Evolutionary conservation across 2,888 invertebrate genomes (phyloP), one percentile per base, ranked within the genome.

Genomic region (Pandemis heparana): DNA sequence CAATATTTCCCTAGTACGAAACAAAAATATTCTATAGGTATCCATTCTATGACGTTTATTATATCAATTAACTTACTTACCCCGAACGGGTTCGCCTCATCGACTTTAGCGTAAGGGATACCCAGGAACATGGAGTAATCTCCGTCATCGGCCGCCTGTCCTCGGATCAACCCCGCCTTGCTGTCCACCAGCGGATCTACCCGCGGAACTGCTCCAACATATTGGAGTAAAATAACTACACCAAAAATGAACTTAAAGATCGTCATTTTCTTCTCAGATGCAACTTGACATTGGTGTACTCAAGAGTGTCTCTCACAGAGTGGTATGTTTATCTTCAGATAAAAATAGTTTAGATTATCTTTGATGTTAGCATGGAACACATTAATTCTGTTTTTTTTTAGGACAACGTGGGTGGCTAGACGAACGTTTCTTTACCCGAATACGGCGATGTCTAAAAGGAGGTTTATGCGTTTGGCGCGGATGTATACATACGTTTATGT

Each of bases 101-200:
- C 77, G 1, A 81, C 80, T 43, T 68, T 69, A 9, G 80, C 82
- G 53, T 77, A 83, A 1, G 82, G 81, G 63, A 83, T 79, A 5
- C 82, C 82, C 74, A 81, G 76, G 61, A 81, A 83, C 73, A 80
- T 78, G 9, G 76, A 60, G 68, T 78, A 79, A 14, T 78, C 69
- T 4, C 78, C 78, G 62, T 78, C 75, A 6, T 43, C 61, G 0
- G 78, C 77, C 4, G n/a, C 51, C 9, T 71, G 32, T 6, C 79
- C 77, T 9, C 77, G 59, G 5, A 78, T 77, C 32, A 67, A 18
- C 5, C 78, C 79, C 14, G 71, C 75, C 9, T 60, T 72, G 7
- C 76, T 76, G 10, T 76, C 51, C n/a, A 79, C 77, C 59, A 76
- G 23, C 5, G 73, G 71, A 23, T 56, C 56, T 23, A 56, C 56